phyloP scores from a whole-genome alignment of 2,113 vertebrate genomes.

The Amblyopsis rosae region DNA sequence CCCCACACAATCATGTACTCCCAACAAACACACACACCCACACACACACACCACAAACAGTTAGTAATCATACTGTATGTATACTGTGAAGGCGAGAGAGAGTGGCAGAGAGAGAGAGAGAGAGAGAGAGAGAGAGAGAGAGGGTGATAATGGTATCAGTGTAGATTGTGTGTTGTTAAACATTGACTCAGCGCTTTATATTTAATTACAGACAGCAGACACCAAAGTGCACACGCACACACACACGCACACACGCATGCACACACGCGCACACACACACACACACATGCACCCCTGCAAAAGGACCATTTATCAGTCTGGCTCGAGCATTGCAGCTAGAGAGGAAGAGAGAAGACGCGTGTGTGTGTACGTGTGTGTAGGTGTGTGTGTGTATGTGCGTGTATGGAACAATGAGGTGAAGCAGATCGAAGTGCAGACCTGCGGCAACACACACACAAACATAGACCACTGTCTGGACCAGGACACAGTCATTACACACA shows the following conservation, averaged over 20 bases:
- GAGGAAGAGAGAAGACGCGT: neutral
- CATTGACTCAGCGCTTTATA: conserved; percentile 40
- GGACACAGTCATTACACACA: neutral
- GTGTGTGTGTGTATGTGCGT: too few relatives aligned
- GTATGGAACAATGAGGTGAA: too few relatives aligned
- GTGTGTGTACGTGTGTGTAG: too few relatives aligned
- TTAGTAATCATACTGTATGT: neutral
- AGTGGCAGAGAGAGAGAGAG: neutral
- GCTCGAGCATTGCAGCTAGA: conserved; percentile 5
- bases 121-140: conserved; percentile 9
- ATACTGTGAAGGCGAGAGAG: conserved; percentile 52
- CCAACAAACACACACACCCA: conserved; percentile 47
- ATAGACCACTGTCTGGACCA: too few relatives aligned
- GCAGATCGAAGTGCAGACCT: too few relatives aligned
- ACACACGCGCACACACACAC: neutral
- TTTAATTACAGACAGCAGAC: conserved; percentile 32
- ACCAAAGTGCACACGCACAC: conserved; percentile 4
- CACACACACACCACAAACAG: neutral
- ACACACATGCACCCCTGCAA: neutral
- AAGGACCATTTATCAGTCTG: conserved; percentile 12
- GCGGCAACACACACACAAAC: too few relatives aligned
- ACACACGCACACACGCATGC: neutral
- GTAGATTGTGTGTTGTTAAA: conserved; percentile 35
- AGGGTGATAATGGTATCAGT: conserved; percentile 36
- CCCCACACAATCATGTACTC: conserved; percentile 38